Evolutionary conservation across 2,888 invertebrate species (phyloP).

Genomic region (Diaperis boleti): DNA sequence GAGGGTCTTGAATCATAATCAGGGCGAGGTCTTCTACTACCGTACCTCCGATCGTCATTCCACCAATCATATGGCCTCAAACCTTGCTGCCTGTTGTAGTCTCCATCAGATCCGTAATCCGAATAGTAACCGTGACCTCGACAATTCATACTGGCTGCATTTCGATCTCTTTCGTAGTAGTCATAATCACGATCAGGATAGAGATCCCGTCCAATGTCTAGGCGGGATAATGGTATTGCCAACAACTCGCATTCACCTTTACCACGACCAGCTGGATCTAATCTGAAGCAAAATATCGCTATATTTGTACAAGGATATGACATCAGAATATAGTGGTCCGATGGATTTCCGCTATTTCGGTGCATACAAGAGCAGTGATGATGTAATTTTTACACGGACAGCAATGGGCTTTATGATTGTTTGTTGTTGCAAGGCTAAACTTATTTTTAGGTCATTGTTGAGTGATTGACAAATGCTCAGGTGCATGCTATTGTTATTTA

Average conservation of each 20-base stretch:
- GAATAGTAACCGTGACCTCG: slow-evolving; percentile 36
- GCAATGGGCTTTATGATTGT: slow-evolving; percentile 20
- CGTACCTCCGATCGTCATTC: slow-evolving; percentile 44
- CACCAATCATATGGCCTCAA: slow-evolving; percentile 43
- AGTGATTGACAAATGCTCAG: neutral
- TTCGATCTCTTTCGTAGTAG: slow-evolving; percentile 82
- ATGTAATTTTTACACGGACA: slow-evolving; percentile 33
- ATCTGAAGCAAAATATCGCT: slow-evolving; percentile 69
- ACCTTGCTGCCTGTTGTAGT: slow-evolving; percentile 28
- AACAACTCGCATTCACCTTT: slow-evolving; percentile 84
- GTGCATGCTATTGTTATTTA: no score
- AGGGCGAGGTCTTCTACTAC: slow-evolving; percentile 57
- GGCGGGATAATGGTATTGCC: slow-evolving; percentile 76
- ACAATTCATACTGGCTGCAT: slow-evolving; percentile 69
- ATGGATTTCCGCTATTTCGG: slow-evolving; percentile 39
- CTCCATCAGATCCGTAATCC: slow-evolving; percentile 42
- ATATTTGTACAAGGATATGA: slow-evolving; percentile 34
- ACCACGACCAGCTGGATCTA: slow-evolving; percentile 77
- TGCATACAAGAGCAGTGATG: slow-evolving; percentile 37
- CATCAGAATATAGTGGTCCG: slow-evolving; percentile 33
- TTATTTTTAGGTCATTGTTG: slow-evolving; percentile 21
- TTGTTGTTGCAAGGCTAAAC: slow-evolving; percentile 33
- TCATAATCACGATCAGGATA: slow-evolving; percentile 80
- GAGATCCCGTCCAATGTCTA: slow-evolving; percentile 75
- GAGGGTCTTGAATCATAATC: slow-evolving; percentile 42